Percentiles rank a stretch among this genome's conserved stretches.
Evolutionary conservation across 2,888 invertebrate species (phyloP).

Genomic region (Fissipunctia ypsillon): DNA sequence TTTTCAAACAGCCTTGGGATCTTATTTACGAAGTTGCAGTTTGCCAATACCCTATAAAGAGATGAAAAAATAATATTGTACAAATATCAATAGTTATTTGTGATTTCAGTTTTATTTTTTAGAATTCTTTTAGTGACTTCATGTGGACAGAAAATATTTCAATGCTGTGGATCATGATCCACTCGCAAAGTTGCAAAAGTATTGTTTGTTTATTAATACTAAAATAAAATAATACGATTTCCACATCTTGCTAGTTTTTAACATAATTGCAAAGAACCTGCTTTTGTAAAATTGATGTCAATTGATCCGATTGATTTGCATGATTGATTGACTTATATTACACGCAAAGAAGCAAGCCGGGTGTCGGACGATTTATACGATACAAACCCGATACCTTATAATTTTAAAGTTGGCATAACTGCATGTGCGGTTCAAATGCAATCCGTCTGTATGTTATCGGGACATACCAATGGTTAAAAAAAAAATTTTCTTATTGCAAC

Average conservation of each 20-base stretch:
- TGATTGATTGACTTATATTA: slow-evolving; percentile 5
- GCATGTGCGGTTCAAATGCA: neutral
- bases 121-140: slow-evolving; percentile 1
- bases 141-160: slow-evolving; percentile 1
- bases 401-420: neutral
- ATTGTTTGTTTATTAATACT: neutral
- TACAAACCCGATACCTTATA: neutral
- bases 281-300: slow-evolving; percentile 6
- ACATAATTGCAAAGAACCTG: slow-evolving; percentile 10
- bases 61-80: slow-evolving; percentile 36
- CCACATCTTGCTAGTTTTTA: slow-evolving; percentile 3
- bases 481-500: neutral
- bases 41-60: slow-evolving; percentile 6
- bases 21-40: slow-evolving; percentile 1
- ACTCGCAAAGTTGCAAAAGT: slow-evolving; percentile 3
- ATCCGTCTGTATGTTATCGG: neutral
- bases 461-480: no score
- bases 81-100: slow-evolving; percentile 23
- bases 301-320: slow-evolving; percentile 3
- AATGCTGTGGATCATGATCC: slow-evolving; percentile 14
- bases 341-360: neutral
- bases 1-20: slow-evolving; percentile 17
- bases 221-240: slow-evolving; percentile 1
- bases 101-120: slow-evolving; percentile 37
- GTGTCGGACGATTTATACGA: neutral